Percentiles rank a stretch among this genome's conserved stretches.
Conservation (phyloP, 1,140 invertebrate species). For the Paramacrobiotus metropolitanus region DNA sequence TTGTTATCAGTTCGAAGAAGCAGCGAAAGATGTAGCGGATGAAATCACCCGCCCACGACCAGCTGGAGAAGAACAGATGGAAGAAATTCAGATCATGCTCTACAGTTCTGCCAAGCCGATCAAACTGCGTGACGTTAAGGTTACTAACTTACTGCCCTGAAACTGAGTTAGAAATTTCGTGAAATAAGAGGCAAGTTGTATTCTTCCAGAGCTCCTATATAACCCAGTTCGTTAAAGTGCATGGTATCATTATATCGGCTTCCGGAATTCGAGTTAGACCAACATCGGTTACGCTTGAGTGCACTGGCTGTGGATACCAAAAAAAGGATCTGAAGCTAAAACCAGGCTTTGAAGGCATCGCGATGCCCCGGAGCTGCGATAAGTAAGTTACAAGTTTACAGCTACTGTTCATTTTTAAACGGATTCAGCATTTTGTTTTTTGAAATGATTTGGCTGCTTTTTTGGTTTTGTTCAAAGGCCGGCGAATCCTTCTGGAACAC, state of each 20-base stretch:
- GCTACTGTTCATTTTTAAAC: not conserved
- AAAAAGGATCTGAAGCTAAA: conserved; percentile 71
- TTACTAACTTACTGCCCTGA: conserved; percentile 19
- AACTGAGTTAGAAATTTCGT: not conserved
- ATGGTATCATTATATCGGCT: conserved; percentile 81
- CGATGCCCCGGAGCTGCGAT: conserved; percentile 79
- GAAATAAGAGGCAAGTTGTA: not conserved
- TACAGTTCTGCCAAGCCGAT: conserved; percentile 57
- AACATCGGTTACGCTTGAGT: conserved; percentile 80
- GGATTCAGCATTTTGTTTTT: not conserved
- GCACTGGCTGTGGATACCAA: conserved; percentile 67
- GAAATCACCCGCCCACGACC: conserved; percentile 77
- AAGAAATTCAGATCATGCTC: conserved; percentile 81
- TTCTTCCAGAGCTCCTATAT: conserved; percentile 48
- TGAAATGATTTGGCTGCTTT: not conserved
- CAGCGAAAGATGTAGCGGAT: conserved; percentile 86
- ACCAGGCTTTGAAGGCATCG: conserved; percentile 84
- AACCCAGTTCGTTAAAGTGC: conserved; percentile 73
- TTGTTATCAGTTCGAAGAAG: conserved; percentile 72
- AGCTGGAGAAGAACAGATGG: conserved; percentile 60
- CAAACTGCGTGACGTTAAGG: conserved; percentile 61
- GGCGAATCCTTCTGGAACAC: no score
- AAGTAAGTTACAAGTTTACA: conserved; percentile 37
- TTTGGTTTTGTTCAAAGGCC: no score
- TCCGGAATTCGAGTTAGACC: conserved; percentile 85